Evolutionary conservation across 2,888 invertebrate genomes (phyloP).

Genomic region (Ctena decussata): DNA sequence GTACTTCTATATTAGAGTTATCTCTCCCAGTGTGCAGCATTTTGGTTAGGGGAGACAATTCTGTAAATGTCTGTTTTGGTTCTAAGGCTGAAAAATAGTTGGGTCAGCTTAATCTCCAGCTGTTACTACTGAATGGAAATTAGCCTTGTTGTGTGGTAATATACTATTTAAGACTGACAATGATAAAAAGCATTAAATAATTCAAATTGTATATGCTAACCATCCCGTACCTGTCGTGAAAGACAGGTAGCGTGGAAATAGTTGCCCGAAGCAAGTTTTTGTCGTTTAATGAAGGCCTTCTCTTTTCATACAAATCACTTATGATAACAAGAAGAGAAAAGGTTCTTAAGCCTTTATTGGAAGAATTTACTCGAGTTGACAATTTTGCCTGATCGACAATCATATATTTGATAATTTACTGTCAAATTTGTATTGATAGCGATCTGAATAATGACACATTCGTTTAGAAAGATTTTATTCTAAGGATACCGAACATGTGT

Average conservation of each 20-base stretch:
- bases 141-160: too few species aligned
- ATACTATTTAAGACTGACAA: not conserved
- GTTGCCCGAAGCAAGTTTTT: not conserved
- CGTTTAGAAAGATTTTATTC: not conserved
- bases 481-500: not conserved
- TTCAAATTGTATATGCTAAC: not conserved
- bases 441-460: not conserved
- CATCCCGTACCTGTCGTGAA: not conserved
- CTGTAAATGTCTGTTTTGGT: too few species aligned
- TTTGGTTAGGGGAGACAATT: too few species aligned
- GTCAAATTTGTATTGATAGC: conserved; percentile 11
- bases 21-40: too few species aligned
- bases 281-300: not conserved
- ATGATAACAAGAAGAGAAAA: not conserved
- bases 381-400: conserved; percentile 4
- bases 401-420: conserved; percentile 3
- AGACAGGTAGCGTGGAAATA: not conserved
- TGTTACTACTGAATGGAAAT: too few species aligned
- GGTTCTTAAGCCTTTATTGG: not conserved
- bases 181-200: not conserved
- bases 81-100: too few species aligned
- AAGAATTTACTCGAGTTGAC: not conserved
- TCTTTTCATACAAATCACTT: conserved; percentile 14
- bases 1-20: too few species aligned
- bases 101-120: too few species aligned